These are phyloP conservation scores for Malthinus seriepunctatus DNA, from an alignment of 2,888 invertebrate genomes.

Conservation along the genomic window DNA sequence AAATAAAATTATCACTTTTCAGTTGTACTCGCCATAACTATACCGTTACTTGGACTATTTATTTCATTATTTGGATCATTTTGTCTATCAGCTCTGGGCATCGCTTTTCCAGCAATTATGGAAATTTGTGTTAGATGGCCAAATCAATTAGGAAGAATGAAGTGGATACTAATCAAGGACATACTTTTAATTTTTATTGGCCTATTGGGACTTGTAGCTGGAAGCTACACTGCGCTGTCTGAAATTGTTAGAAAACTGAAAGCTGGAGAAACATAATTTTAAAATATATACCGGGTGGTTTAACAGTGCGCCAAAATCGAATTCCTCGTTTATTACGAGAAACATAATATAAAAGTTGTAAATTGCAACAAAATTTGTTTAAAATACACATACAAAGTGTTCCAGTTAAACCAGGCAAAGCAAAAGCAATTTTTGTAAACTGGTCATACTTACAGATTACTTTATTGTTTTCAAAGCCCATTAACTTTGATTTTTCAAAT, in stretches of 20 bases:
- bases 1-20: slow-evolving; percentile 42
- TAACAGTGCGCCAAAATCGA: too few relatives aligned
- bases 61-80: slow-evolving; percentile 87
- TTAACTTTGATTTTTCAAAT: too few relatives aligned
- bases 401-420: too few relatives aligned
- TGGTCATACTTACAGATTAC: too few relatives aligned
- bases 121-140: slow-evolving; percentile 83
- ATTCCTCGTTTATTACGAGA: too few relatives aligned
- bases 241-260: slow-evolving; percentile 60
- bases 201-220: slow-evolving; percentile 65
- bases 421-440: too few relatives aligned
- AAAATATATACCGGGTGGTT: background rate
- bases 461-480: too few relatives aligned
- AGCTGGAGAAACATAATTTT: slow-evolving; percentile 37
- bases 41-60: slow-evolving; percentile 73
- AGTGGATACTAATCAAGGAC: slow-evolving; percentile 59
- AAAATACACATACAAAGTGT: too few relatives aligned
- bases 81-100: slow-evolving; percentile 83
- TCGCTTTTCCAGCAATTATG: slow-evolving; percentile 89
- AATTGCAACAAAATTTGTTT: too few relatives aligned
- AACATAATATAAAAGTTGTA: too few relatives aligned
- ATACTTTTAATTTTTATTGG: slow-evolving; percentile 63
- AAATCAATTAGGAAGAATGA: slow-evolving; percentile 57
- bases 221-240: slow-evolving; percentile 66
- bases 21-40: slow-evolving; percentile 74